A percentile compares a stretch with the other conserved stretches of the same genome.
These are phyloP conservation scores for Drosophila yakuba DNA, from an alignment of 1,140 invertebrate species.

Conservation along the genomic window DNA sequence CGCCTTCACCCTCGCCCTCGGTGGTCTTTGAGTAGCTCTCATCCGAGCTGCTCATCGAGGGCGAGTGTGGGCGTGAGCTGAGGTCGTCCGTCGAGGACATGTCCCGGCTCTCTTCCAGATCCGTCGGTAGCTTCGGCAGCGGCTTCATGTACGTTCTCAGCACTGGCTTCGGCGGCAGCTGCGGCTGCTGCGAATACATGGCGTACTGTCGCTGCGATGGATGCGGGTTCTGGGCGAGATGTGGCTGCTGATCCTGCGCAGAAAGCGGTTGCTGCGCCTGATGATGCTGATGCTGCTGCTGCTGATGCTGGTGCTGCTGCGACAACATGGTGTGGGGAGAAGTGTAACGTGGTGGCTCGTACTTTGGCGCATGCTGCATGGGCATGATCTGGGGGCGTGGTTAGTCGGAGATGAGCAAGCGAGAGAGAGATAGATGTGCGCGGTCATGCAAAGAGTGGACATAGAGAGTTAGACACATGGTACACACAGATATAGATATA, in stretches of 20 bases:
- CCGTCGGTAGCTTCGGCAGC: conserved; percentile 86
- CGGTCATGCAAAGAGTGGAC: conserved; percentile 65
- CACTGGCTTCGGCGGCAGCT: conserved; percentile 48
- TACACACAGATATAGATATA: conserved; percentile 48
- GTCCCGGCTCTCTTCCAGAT: conserved; percentile 80
- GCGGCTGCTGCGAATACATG: conserved; percentile 82
- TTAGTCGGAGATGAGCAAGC: conserved; percentile 47
- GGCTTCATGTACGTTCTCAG: conserved; percentile 85
- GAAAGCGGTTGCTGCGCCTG: background rate
- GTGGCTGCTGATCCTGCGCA: conserved; percentile 65
- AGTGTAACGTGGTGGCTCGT: conserved; percentile 85
- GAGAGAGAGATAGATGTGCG: conserved; percentile 44
- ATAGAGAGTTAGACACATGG: conserved; percentile 49
- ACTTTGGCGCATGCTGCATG: conserved; percentile 84
- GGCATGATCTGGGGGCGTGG: conserved; percentile 73
- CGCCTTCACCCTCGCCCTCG: conserved; percentile 81
- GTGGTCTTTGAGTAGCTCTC: conserved; percentile 92
- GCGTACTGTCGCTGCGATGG: conserved; percentile 74
- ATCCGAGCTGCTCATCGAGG: conserved; percentile 91
- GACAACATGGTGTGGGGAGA: conserved; percentile 85
- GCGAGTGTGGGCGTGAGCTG: conserved; percentile 91
- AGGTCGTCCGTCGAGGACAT: conserved; percentile 91
- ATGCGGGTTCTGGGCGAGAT: conserved; percentile 38
- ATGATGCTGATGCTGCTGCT: conserved; percentile 45
- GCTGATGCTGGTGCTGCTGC: conserved; percentile 85